A percentile compares a stretch with the other conserved stretches of the same genome.
Evolutionary conservation across 2,888 invertebrate genomes (phyloP).

Genomic region (Sminthurinus aureus): DNA sequence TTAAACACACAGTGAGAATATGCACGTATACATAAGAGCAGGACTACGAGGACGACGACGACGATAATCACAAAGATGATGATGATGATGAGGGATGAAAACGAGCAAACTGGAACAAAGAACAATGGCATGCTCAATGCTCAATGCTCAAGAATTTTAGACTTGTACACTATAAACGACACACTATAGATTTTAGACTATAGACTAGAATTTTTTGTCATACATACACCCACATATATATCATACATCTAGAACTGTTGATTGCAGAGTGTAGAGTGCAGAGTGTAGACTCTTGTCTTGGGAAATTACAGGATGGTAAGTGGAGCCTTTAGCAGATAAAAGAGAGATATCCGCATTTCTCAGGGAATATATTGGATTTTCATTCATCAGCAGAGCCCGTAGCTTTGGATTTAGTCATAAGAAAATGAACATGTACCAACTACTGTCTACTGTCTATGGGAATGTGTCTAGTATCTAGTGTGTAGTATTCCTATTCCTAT

Average conservation of each 20-base stretch:
- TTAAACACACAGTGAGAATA: too few species aligned
- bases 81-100: too few species aligned
- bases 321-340: neutral
- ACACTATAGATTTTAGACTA: too few species aligned
- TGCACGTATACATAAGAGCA: neutral
- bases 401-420: conserved; percentile 28
- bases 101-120: neutral
- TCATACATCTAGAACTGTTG: neutral
- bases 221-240: neutral
- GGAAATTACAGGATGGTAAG: neutral
- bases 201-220: neutral
- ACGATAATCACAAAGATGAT: neutral
- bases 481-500: neutral
- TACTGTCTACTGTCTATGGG: neutral
- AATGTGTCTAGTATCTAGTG: neutral
- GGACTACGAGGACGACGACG: neutral
- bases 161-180: neutral
- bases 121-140: neutral
- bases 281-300: neutral
- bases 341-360: neutral
- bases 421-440: conserved; percentile 5
- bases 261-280: too few species aligned
- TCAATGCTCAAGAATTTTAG: neutral
- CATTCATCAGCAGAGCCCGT: conserved; percentile 31
- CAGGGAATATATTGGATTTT: conserved; percentile 17